A percentile compares a stretch with the other conserved stretches of the same genome.
phyloP scores from a whole-genome alignment of 2,113 vertebrate genomes.

The Carettochelys insculpta region DNA sequence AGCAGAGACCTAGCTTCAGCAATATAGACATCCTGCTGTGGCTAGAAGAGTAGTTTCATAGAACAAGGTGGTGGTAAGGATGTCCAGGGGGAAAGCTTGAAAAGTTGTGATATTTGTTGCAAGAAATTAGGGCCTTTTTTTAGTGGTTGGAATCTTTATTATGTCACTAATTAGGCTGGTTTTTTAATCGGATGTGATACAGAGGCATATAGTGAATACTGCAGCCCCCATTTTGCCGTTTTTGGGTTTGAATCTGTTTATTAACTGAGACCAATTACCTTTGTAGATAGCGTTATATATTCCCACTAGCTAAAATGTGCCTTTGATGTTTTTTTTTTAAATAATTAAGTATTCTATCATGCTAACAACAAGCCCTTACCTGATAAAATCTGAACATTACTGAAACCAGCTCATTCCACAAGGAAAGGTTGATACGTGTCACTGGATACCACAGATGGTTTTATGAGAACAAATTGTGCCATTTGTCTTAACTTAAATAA shows the following conservation, averaged over 20 bases:
- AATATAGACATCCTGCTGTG: conserved; percentile 31
- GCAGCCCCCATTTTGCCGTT: neutral
- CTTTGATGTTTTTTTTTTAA: conserved; percentile 32
- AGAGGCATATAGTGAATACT: conserved; percentile 3
- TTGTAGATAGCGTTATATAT: conserved; percentile 26
- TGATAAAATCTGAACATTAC: conserved; percentile 31
- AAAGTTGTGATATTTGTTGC: conserved; percentile 34
- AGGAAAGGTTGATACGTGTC: conserved; percentile 37
- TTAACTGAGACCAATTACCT: conserved; percentile 40
- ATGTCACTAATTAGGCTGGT: conserved; percentile 36
- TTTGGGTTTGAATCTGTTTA: conserved; percentile 39
- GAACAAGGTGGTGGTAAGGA: conserved; percentile 42
- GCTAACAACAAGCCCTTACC: conserved; percentile 21
- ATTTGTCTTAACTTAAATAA: conserved; percentile 48
- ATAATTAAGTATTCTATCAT: conserved; percentile 48
- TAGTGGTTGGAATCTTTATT: conserved; percentile 27
- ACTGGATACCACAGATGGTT: conserved; percentile 26
- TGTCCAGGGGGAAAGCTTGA: neutral
- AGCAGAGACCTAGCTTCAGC: neutral
- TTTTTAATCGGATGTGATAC: conserved; percentile 12
- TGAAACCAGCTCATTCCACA: conserved; percentile 34
- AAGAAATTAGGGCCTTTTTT: conserved; percentile 32
- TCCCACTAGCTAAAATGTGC: conserved; percentile 7
- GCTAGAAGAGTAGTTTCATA: conserved; percentile 35
- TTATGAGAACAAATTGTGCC: conserved; percentile 47